Evolutionary conservation across 2,113 vertebrate species (phyloP).

Genomic region (Oreochromis aureus): DNA sequence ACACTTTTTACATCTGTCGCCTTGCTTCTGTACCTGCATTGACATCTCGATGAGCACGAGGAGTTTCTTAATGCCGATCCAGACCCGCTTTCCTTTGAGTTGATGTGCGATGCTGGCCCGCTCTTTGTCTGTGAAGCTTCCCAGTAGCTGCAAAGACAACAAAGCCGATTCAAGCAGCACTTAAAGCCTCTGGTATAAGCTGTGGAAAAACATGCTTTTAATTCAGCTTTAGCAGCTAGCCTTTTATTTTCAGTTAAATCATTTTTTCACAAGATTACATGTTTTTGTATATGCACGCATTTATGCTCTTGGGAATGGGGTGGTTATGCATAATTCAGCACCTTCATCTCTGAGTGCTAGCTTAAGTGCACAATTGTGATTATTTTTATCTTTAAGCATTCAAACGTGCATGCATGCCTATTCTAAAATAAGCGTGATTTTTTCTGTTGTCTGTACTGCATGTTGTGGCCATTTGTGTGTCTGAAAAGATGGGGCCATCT

Average conservation of each 20-base stretch:
- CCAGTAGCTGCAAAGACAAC: constrained; percentile 79
- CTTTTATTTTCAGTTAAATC: not conserved
- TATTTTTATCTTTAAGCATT: not conserved
- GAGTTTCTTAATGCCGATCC: constrained; percentile 98
- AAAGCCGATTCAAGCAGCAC: not conserved
- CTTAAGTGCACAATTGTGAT: not conserved
- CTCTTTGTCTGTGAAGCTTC: constrained; percentile 93
- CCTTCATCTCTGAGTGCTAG: not conserved
- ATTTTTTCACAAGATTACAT: not conserved
- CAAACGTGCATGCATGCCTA: not conserved
- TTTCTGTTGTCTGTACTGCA: not conserved
- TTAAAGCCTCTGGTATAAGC: not conserved
- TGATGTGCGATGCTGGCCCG: constrained; percentile 84
- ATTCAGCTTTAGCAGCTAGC: not conserved
- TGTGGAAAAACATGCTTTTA: not conserved
- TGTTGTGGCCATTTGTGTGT: not conserved
- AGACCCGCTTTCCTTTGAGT: constrained; percentile 87
- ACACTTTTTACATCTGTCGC: accelerated
- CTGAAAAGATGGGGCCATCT: not conserved
- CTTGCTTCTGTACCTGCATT: constrained; percentile 78
- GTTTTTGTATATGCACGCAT: not conserved
- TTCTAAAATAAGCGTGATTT: not conserved
- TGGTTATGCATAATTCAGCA: not conserved
- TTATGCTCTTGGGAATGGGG: not conserved
- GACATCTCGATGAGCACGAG: constrained; percentile 99